Conservation (phyloP, 2,888 invertebrate genomes). For the Eristalis arbustorum region DNA sequence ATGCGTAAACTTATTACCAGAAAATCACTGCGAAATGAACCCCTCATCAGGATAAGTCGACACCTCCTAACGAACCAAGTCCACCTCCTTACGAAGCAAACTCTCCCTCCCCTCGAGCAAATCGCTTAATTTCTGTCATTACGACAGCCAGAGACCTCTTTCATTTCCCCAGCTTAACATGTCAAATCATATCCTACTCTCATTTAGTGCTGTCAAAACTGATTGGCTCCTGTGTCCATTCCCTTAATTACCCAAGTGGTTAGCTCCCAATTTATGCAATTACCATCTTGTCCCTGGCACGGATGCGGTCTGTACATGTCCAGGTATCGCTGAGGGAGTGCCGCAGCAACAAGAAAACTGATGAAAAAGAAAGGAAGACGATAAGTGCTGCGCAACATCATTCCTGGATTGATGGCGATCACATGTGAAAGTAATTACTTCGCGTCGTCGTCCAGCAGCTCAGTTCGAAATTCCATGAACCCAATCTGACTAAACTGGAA, state of each 20-base stretch:
- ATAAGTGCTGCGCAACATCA: not conserved
- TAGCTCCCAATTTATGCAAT: slow-evolving; percentile 26
- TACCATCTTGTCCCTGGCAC: slow-evolving; percentile 11
- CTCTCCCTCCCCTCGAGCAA: not conserved
- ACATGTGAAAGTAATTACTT: slow-evolving; percentile 46
- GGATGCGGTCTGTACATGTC: not conserved
- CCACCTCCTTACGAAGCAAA: no score
- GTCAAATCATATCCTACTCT: not conserved
- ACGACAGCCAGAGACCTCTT: not conserved
- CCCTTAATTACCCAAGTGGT: slow-evolving; percentile 42
- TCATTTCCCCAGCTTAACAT: not conserved
- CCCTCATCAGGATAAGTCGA: not conserved
- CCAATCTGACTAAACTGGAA: not conserved
- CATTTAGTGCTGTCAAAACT: slow-evolving; percentile 29
- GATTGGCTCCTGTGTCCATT: slow-evolving; percentile 39
- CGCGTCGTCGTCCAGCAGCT: not conserved
- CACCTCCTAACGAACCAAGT: not conserved
- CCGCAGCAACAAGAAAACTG: not conserved
- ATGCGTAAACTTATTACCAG: not conserved
- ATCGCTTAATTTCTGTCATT: not conserved
- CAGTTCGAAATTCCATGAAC: not conserved
- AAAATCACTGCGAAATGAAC: not conserved
- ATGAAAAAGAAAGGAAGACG: not conserved
- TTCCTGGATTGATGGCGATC: not conserved
- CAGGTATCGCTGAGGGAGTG: not conserved